Conservation (phyloP, 2,113 vertebrate genomes). For the Pterocles burchelli region DNA sequence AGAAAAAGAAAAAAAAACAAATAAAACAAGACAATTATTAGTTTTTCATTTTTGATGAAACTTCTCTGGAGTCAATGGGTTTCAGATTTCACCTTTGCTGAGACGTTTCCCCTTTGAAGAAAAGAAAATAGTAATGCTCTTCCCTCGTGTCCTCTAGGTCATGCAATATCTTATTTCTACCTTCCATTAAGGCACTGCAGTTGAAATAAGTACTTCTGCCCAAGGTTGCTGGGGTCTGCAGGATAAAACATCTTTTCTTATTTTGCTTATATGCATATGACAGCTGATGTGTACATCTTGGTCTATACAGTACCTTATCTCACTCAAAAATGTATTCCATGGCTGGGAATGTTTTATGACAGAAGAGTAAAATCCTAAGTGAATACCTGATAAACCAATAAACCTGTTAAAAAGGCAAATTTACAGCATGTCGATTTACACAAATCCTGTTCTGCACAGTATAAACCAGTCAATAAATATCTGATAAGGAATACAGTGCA, state of each 20-base stretch:
- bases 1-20: neutral
- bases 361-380: constrained; percentile 44
- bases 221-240: neutral
- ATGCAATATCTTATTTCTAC: neutral
- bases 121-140: neutral
- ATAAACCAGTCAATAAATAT: constrained; percentile 51
- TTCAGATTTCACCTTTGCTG: neutral
- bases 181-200: neutral
- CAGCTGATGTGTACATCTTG: neutral
- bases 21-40: neutral
- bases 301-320: neutral
- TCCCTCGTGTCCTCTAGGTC: neutral
- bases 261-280: neutral
- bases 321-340: constrained; percentile 32
- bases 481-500: constrained; percentile 49
- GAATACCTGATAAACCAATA: constrained; percentile 46
- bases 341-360: constrained; percentile 16
- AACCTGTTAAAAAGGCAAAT: constrained; percentile 42
- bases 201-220: neutral
- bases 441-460: constrained; percentile 34
- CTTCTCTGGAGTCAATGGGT: neutral
- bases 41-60: neutral
- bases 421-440: constrained; percentile 47
- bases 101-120: neutral
- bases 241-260: neutral